Base-by-base conservation (phyloP, 2,797 vertebrate genomes). In the Oophaga sylvatica region DNA sequence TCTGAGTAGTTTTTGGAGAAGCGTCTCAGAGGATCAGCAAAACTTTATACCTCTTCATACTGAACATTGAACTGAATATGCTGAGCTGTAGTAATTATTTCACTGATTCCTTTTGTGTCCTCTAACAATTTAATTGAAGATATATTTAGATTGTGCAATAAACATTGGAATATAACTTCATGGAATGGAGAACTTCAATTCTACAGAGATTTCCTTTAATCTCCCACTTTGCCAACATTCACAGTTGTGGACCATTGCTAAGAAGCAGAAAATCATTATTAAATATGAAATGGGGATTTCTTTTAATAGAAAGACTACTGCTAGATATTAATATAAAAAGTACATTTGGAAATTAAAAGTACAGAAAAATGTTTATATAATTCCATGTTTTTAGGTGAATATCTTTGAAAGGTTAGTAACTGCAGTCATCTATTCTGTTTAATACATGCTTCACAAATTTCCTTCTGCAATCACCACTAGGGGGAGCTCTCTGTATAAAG, bases 111-210 rank as follows among this genome's bases (percentile, higher is more conserved):
- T 56, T 56, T 71, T 41, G 85, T 57, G 22, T 22, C 29, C 29
- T 73, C 73, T 29, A 26, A 86, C 62, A 73, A 19, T 59, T 63
- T 80, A 48, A 81, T 60, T n/a, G 65, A 45, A 45, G 22, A 79
- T 29, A 68, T 85, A 68, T 86, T 80, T 60, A 60, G 9, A 81
- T 48, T 71, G 17, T 80, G 70, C 20, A 70, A 57, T 31, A 86
- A 79, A 76, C 62, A 84, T 48, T 82, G 17, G 9, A 77, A 56
- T 60, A 59, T 15, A 17, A 20, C 11, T 12, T 79, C 71, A 20
- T 76, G 2, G 41, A 13, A 76, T 45, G 19, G 2, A 29, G 41
- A 48, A 22, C 31, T 71, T 41, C 2, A 16, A 2, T 26, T 68
- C 29, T 68, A 16, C 29, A 67, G 11, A 26, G n/a, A 29, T 11